phyloP scores from a whole-genome alignment of 2,797 vertebrate species.

The Rhynchonycteris naso region DNA sequence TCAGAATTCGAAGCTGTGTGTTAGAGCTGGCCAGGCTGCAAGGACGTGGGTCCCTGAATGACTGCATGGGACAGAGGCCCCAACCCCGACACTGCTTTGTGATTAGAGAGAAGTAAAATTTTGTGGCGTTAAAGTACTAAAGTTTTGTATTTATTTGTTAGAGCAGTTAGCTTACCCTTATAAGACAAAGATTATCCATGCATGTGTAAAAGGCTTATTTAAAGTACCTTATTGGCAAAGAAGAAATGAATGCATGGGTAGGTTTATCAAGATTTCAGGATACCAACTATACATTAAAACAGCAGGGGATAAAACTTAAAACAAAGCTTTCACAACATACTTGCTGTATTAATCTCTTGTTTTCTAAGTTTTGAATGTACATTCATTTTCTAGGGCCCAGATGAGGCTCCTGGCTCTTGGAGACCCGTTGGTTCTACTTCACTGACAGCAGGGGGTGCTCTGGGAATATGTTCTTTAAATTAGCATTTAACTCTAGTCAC shows the following conservation, averaged over 20 bases:
- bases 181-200: fast-evolving
- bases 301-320: not conserved
- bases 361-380: not conserved
- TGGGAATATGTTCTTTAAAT: not conserved
- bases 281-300: too few species aligned
- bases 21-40: not conserved
- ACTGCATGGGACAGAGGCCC: not conserved
- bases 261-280: not conserved
- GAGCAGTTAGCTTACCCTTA: too few species aligned
- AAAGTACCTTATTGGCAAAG: too few species aligned
- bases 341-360: not conserved
- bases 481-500: not conserved
- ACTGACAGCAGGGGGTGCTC: constrained; percentile 29
- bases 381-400: not conserved
- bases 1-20: fast-evolving
- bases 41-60: fast-evolving
- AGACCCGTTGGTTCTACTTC: not conserved
- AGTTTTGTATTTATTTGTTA: fast-evolving
- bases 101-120: not conserved
- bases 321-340: fast-evolving
- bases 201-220: not conserved
- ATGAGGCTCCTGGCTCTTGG: not conserved
- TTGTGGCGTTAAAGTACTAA: fast-evolving
- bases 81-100: fast-evolving
- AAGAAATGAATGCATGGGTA: fast-evolving